Base-by-base conservation (phyloP, 2,888 invertebrate species). In the Rapana venosa region DNA sequence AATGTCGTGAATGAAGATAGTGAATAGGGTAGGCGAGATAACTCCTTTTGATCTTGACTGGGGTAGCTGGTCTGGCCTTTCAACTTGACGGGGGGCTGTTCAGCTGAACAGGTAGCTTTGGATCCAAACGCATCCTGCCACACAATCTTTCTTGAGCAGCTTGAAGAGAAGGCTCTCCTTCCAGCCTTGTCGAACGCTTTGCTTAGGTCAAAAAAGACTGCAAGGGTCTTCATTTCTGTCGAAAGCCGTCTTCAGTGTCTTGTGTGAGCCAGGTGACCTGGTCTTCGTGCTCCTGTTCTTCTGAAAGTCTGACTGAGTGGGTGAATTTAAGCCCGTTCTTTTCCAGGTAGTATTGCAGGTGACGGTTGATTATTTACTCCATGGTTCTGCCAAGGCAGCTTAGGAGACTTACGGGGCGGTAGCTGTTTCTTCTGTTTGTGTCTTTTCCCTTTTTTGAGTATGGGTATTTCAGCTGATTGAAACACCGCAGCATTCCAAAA, bases 161-260 rank as follows among this genome's bases (percentile, higher is more conserved):
- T 58, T 86, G 35, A 86, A 36, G 26, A 86, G 8, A n/a, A 86
- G 86, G 17, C 86, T 58, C 86, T 87, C 88, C 81, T 81, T 89
- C 91, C 70, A 70, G 70, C 2, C n/a, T 6, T 70, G 70, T 70
- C 70, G 4, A 70, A 70, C 26, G 26, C 70, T 22, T 70, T 70
- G 20, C 22, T 70, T 8, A n/a, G 70, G 70, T 70, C 70, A 22
- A 84, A 22, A 35, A 66, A 85, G 35, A 85, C 85, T 17, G 85
- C 89, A 61, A 89, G 85, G 5, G 85, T 89, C 47, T n/a, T 70
- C 47, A 32, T 35, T 47, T 89, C 26, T 84, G 30, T 36, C 47
- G 70, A 6, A 84, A n/a, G 70, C 70, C 26, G n/a, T 70, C 70
- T 22, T 70, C 70, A 1, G 0, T 70, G 70, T 70, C 70, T 70